Evolutionary conservation across 2,888 invertebrate genomes (phyloP), one percentile per base, ranked within the genome.

Genomic region (Troglohyphantes excavatus): DNA sequence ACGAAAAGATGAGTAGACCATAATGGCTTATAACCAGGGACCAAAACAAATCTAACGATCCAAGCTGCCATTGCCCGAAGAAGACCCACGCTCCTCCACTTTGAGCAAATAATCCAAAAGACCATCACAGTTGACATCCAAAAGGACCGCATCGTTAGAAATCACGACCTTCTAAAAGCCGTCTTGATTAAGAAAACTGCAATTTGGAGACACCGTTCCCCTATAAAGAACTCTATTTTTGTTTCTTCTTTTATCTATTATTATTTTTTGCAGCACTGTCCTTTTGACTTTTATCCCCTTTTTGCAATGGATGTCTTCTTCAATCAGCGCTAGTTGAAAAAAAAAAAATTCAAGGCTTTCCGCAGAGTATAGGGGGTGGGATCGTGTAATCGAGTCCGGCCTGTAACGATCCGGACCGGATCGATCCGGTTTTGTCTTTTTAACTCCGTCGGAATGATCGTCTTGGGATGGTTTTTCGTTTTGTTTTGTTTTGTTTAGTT

Each of bases 251-350:
- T 59, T 27, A 70, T 70, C 21, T 26, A n/a, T 11, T 21, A 43
- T 82, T 82, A 70, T 82, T 82, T 82, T 82, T 70, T 68, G 29
- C 61, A 82, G 70, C n/a, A 21, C n/a, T 53, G 68, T 81, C 81
- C 81, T 53, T 70, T 33, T 29, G 83, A 83, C 63, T 83, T 83
- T 82, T 82, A 82, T 82, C 72, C 72, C 82, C 61, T 61, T 68
- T 76, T 33, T 21, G 73, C 82, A 65, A 83, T 83, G 53, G 83
- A 73, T 65, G 73, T 83, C 73, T 83, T 43, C 72, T 83, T 83
- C 83, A 83, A 83, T 83, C 83, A 53, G 53, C 5, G n/a, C 53
- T 53, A 39, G 39, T 39, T 39, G 39, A 39, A 39, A 39, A 7
- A 39, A 39, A 39, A 39, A 11, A 39, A 39, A 39, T n/a, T n/a